Evolutionary conservation across 2,113 vertebrate species (phyloP).

Genomic region (Eretmodus cyanostictus): DNA sequence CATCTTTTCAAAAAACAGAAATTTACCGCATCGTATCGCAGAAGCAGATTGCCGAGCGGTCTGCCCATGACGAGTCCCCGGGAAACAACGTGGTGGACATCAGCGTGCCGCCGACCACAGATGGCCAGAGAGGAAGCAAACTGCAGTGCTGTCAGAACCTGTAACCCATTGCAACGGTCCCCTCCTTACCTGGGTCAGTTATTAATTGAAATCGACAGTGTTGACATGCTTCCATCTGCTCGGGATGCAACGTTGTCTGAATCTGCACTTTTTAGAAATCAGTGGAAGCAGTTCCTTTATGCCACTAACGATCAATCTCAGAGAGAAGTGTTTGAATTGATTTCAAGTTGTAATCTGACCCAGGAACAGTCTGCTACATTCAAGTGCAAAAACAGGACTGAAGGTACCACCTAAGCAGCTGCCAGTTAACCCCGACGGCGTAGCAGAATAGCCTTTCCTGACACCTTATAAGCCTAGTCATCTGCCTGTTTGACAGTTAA

Average conservation of each 20-base stretch:
- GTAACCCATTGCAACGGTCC: conserved; percentile 73
- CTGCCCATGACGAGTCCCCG: conserved; percentile 91
- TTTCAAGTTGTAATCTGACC: conserved; percentile 58
- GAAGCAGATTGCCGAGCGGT: conserved; percentile 94
- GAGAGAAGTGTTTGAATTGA: conserved; percentile 54
- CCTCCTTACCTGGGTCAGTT: conserved; percentile 52
- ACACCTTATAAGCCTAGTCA: conserved; percentile 2
- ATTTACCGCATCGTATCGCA: conserved; percentile 98
- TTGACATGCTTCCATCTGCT: conserved; percentile 28
- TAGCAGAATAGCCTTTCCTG: conserved; percentile 16
- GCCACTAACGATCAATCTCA: conserved; percentile 8
- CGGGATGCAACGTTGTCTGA: conserved; percentile 19
- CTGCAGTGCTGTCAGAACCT: conserved; percentile 99
- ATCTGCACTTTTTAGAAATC: conserved; percentile 39
- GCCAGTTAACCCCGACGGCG: neutral
- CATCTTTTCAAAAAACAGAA: conserved; percentile 69
- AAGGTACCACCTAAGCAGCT: conserved; percentile 14
- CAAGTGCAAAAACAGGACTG: conserved; percentile 57
- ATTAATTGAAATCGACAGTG: conserved; percentile 51
- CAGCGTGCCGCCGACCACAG: conserved; percentile 94
- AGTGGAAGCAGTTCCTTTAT: conserved; percentile 5
- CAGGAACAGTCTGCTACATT: conserved; percentile 44
- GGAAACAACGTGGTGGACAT: conserved; percentile 99
- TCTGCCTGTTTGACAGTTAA: neutral
- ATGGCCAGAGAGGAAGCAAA: conserved; percentile 91